These are phyloP conservation scores for Dorcus parallelipipedus DNA, from an alignment of 2,888 invertebrate genomes.

Conservation along the genomic window DNA sequence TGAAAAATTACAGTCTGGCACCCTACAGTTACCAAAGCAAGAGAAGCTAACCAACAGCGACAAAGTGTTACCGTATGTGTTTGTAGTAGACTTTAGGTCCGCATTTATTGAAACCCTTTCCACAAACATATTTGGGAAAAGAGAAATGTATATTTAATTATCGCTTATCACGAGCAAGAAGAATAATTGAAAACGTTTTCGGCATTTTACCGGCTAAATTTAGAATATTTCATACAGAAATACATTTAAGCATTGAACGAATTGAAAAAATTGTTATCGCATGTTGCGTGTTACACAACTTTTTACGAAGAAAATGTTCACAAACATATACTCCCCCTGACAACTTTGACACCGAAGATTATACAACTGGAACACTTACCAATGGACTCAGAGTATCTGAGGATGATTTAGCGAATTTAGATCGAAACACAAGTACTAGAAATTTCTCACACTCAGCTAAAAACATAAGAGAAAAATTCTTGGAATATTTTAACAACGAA, in stretches of 20 bases:
- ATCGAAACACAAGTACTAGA: too few species aligned
- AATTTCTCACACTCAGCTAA: too few species aligned
- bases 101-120: too few species aligned
- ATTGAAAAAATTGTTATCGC: conserved; percentile 23
- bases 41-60: too few species aligned
- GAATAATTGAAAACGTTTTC: conserved; percentile 26
- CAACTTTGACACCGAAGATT: not conserved
- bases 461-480: too few species aligned
- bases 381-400: too few species aligned
- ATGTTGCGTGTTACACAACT: conserved; percentile 29
- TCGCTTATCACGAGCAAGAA: conserved; percentile 25
- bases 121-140: not conserved
- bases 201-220: conserved; percentile 26
- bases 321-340: not conserved
- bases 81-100: too few species aligned
- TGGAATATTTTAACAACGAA: too few species aligned
- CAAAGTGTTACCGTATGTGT: too few species aligned
- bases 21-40: too few species aligned
- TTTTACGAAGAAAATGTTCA: not conserved
- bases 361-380: too few species aligned
- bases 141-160: conserved; percentile 22
- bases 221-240: conserved; percentile 16
- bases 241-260: conserved; percentile 6
- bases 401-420: too few species aligned
- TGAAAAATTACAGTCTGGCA: not conserved